phyloP scores from a whole-genome alignment of 92 coral and sea anemone genomes.

The Actinernus sp. region DNA sequence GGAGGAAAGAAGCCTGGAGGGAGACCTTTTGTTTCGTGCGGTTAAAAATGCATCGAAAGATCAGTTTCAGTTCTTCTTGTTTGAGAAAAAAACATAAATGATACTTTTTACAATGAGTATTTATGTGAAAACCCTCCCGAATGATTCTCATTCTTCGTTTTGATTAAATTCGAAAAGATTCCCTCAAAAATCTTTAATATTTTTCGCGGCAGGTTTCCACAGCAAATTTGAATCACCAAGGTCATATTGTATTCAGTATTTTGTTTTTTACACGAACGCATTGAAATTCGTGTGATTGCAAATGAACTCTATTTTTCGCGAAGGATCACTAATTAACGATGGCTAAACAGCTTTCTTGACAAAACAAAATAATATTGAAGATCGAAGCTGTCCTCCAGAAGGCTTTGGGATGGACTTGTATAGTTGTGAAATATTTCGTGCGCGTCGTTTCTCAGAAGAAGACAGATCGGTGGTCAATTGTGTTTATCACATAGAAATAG shows the following conservation, averaged over 20 bases:
- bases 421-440: no score
- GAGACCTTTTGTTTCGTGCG: not conserved
- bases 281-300: not conserved
- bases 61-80: not conserved
- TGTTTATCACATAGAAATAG: no score
- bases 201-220: not conserved
- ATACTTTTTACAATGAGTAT: conserved; percentile 1
- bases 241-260: not conserved
- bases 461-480: no score
- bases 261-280: not conserved
- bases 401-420: no score
- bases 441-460: no score
- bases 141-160: not conserved
- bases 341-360: not conserved
- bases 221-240: not conserved
- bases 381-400: no score
- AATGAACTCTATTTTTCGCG: not conserved
- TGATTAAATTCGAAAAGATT: not conserved
- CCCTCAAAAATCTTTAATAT: not conserved
- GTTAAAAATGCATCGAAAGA: not conserved
- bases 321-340: not conserved
- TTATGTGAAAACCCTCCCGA: not conserved
- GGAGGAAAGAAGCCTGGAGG: not conserved
- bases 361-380: no score
- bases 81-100: conserved; percentile 2